Evolutionary conservation across 2,113 vertebrate genomes (phyloP), one percentile per base, ranked within the genome.

Genomic region (Neolamprologus ventralis): DNA sequence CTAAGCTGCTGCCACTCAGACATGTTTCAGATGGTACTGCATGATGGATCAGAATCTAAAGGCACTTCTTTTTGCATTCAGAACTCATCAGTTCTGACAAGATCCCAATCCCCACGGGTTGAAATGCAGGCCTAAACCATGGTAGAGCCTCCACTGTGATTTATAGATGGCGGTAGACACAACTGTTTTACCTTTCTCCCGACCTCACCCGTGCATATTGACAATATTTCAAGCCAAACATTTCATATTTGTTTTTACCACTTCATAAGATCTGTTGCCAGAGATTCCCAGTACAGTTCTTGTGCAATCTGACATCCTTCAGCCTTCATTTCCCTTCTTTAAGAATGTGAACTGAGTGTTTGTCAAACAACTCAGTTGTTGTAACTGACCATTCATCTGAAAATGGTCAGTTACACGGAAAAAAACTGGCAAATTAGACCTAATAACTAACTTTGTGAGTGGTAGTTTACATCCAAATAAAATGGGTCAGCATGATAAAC

Each of bases 71-170:
- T 65, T 7, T 65, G 3, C 2, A 0, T 42, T 42, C 65, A 42
- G 3, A 71, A 71, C 37, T 23, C 2, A 0, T 42, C 65, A 42
- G 7, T 71, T 71, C 37, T 42, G 65, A 23, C 12, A 71, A 71
- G 7, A 42, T 42, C 65, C 37, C 65, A 21, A 23, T 23, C 5
- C 0, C 35, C n/a, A 23, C 35, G 1, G 7, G 35, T 40, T 23
- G 35, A 71, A 26, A 45, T 42, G 65, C 35, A 23, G 35, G 1
- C n/a, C 35, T 35, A 71, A 42, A 42, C 31, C 35, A 71, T 26
- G 68, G 14, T 21, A 1, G 37, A 45, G 21, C 21, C 4, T 45
- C 37, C 5, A 7, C 21, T 26, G 37, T 73, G 68, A 45, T 45
- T 17, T 73, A 73, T 26, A 73, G 1, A 45, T 1, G 68, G 1